Percentiles rank a stretch among this genome's conserved stretches.
These are phyloP conservation scores for Aurelia coerulea DNA, from an alignment of 30 jellyfish, hydroid and myxozoan species.

Conservation along the genomic window DNA sequence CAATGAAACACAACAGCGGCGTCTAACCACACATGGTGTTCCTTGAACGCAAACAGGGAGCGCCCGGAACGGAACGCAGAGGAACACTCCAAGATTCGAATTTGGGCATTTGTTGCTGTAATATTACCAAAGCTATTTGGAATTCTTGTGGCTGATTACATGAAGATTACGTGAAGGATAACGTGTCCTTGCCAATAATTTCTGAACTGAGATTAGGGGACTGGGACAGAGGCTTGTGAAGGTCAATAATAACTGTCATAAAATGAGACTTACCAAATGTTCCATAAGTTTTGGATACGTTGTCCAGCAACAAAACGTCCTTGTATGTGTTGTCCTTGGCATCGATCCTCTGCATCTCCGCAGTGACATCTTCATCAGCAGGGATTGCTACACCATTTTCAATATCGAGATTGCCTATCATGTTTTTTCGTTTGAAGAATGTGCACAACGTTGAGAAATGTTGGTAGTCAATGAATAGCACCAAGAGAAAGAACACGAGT, in stretches of 20 bases:
- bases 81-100: too few species aligned
- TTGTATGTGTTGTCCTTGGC: slow-evolving; percentile 1
- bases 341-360: slow-evolving; percentile 66
- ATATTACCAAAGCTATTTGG: too few species aligned
- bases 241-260: too few species aligned
- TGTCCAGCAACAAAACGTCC: slow-evolving; percentile 78
- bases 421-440: neutral
- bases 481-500: slow-evolving; percentile 77
- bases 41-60: too few species aligned
- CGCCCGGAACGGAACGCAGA: too few species aligned
- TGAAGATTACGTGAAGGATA: too few species aligned
- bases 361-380: slow-evolving; percentile 84
- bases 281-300: slow-evolving; percentile 77
- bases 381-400: slow-evolving; percentile 17
- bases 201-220: too few species aligned
- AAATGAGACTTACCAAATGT: neutral
- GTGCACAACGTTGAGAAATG: slow-evolving; percentile 20
- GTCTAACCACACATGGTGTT: too few species aligned
- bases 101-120: too few species aligned
- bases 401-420: neutral
- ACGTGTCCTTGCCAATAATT: too few species aligned
- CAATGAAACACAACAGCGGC: neutral
- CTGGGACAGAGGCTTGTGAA: too few species aligned
- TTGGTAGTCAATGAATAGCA: slow-evolving; percentile 76
- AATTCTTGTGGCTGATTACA: too few species aligned